Evolutionary conservation across 2,797 vertebrate species (phyloP).

Genomic region (Sebastes hubbsi): DNA sequence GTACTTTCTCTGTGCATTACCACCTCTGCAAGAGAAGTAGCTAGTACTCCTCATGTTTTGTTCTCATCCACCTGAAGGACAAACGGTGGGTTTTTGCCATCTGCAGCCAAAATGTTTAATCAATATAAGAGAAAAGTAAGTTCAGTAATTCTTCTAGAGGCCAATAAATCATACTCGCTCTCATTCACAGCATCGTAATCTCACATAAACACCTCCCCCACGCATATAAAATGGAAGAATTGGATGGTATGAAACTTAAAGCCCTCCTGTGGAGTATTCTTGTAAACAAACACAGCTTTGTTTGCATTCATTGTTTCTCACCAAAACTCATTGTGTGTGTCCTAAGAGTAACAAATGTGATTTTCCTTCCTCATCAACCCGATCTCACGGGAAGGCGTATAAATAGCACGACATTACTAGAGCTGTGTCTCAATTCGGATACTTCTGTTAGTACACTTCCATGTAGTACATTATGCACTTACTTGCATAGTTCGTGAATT

Average conservation of each 20-base stretch:
- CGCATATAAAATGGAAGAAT: background rate
- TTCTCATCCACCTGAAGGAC: background rate
- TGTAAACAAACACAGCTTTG: background rate
- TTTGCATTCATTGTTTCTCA: background rate
- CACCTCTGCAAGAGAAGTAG: background rate
- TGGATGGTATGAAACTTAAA: background rate
- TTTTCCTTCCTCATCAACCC: background rate
- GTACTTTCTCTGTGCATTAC: background rate
- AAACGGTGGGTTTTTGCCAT: background rate
- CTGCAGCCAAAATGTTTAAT: background rate
- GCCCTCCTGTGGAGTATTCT: background rate
- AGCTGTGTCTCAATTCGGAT: accelerated
- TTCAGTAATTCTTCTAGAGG: background rate
- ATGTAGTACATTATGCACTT: no score
- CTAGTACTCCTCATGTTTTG: background rate
- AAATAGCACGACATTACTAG: no score
- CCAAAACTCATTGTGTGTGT: background rate
- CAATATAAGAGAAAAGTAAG: background rate
- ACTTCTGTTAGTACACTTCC: no score
- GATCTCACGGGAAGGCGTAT: no score
- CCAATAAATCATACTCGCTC: background rate
- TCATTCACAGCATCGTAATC: background rate
- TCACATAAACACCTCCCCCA: no score
- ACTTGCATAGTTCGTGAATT: no score
- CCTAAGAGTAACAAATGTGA: background rate